Conservation (phyloP, 2,113 vertebrate species). For the Neofelis nebulosa region DNA sequence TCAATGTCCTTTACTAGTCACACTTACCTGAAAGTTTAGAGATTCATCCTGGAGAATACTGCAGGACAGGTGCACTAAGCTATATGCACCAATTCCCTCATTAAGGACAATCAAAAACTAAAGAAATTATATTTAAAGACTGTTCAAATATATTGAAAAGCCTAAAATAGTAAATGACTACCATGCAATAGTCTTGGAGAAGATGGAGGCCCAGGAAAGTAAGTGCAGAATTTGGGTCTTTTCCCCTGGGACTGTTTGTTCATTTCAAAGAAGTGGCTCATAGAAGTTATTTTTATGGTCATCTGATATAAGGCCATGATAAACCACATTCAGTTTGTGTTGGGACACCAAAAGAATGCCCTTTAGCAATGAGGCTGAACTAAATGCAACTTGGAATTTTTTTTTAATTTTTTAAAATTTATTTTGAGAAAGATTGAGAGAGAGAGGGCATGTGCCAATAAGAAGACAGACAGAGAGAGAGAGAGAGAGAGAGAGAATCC, state of each 20-base stretch:
- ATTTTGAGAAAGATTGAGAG: too few relatives aligned
- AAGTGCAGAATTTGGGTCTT: neutral
- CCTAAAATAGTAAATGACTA: neutral
- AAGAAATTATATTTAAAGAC: neutral
- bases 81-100: neutral
- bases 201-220: neutral
- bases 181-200: neutral
- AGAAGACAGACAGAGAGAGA: too few relatives aligned
- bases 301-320: neutral
- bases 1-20: neutral
- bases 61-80: neutral
- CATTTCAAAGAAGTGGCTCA: neutral
- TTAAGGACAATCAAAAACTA: neutral
- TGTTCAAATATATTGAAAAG: neutral
- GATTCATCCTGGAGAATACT: neutral
- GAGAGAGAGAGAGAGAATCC: too few relatives aligned
- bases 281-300: neutral
- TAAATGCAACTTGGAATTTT: neutral
- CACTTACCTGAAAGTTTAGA: neutral
- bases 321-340: neutral
- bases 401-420: too few relatives aligned
- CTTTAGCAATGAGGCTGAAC: neutral
- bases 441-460: too few relatives aligned
- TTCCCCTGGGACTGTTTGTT: neutral
- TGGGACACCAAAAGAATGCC: neutral